phyloP scores from a whole-genome alignment of 2,888 invertebrate species.

The Pristionchus japonicus region DNA sequence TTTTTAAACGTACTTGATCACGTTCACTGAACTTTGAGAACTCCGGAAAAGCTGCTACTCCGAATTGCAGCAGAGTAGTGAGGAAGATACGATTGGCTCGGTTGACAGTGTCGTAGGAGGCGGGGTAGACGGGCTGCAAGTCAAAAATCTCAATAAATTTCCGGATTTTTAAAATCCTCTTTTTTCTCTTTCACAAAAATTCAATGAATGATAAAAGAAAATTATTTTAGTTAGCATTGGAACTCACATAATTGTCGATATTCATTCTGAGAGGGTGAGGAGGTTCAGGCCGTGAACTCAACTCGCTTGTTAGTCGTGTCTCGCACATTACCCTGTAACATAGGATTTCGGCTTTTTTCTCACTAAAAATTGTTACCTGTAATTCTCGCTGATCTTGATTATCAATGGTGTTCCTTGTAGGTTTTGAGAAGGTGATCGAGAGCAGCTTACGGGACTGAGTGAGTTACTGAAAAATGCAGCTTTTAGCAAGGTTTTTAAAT shows the following conservation, averaged over 20 bases:
- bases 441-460: neutral
- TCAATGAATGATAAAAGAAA: neutral
- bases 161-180: neutral
- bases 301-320: neutral
- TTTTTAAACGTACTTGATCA: neutral
- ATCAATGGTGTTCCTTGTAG: neutral
- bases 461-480: too few species aligned
- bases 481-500: too few species aligned
- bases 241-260: neutral
- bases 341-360: too few species aligned
- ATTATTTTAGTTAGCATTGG: neutral
- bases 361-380: too few species aligned
- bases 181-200: neutral
- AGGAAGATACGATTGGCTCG: neutral
- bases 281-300: neutral
- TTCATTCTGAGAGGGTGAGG: neutral
- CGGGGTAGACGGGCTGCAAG: neutral
- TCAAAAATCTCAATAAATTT: too few species aligned
- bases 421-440: neutral
- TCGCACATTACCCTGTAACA: conserved; percentile 23
- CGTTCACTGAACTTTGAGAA: neutral
- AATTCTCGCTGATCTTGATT: neutral
- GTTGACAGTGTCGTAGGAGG: neutral
- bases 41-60: neutral
- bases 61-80: neutral